Conservation (phyloP, 2,888 invertebrate species). For the Ptychoptera contaminata region DNA sequence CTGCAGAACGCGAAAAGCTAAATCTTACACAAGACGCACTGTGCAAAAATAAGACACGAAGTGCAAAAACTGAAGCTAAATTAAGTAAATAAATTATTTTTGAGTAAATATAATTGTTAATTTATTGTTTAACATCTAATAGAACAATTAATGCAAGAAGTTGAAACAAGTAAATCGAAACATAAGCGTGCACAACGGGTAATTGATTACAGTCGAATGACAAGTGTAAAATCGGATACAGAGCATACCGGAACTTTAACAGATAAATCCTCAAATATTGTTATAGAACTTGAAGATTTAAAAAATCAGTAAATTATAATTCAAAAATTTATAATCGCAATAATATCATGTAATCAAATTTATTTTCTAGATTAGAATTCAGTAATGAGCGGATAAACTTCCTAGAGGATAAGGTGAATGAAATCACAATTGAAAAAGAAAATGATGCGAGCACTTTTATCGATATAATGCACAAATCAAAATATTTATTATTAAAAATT, state of each 20-base stretch:
- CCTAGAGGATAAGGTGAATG: conserved; percentile 22
- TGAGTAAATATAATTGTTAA: not conserved
- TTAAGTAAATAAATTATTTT: conserved; percentile 13
- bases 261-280: not conserved
- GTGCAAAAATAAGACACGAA: conserved; percentile 21
- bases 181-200: conserved; percentile 1
- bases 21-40: conserved; percentile 17
- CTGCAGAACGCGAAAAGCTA: conserved; percentile 18
- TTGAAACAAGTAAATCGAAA: not conserved
- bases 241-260: not conserved
- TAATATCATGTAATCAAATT: too few species aligned
- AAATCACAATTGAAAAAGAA: conserved; percentile 20
- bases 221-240: not conserved
- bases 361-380: conserved; percentile 23
- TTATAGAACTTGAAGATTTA: conserved; percentile 14
- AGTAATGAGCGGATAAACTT: conserved; percentile 23
- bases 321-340: not conserved
- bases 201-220: conserved; percentile 1
- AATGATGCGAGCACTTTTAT: conserved; percentile 24
- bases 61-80: conserved; percentile 22
- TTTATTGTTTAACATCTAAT: too few species aligned
- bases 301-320: conserved; percentile 19
- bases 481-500: conserved; percentile 20
- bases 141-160: not conserved
- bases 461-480: conserved; percentile 23